Evolutionary conservation across 1,140 invertebrate genomes (phyloP).

Genomic region (Brachionus asplanchnoidis): DNA sequence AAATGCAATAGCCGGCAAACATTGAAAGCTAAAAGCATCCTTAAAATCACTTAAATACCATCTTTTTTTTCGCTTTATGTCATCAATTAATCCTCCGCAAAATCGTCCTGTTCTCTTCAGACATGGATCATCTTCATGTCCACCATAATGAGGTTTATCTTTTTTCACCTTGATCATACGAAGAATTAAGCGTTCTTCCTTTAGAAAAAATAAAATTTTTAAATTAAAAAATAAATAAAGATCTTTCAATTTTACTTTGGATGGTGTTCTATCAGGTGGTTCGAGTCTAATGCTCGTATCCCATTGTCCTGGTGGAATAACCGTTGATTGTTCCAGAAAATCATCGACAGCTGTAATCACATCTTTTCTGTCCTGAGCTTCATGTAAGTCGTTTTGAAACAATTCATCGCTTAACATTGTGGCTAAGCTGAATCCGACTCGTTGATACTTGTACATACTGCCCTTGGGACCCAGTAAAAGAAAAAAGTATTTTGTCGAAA

Average conservation of each 20-base stretch:
- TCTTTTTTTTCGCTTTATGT: conserved; percentile 82
- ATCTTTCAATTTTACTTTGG: conserved; percentile 49
- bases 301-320: conserved; percentile 90
- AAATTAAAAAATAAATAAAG: neutral
- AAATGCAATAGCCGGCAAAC: conserved; percentile 92
- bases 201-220: neutral
- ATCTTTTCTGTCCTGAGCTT: conserved; percentile 64
- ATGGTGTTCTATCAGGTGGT: conserved; percentile 88
- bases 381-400: conserved; percentile 85
- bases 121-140: conserved; percentile 60
- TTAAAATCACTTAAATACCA: conserved; percentile 66
- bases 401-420: conserved; percentile 89
- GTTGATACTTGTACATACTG: conserved; percentile 79
- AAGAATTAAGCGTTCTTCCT: conserved; percentile 49
- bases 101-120: conserved; percentile 52
- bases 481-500: conserved; percentile 91
- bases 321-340: conserved; percentile 88
- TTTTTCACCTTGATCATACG: conserved; percentile 46
- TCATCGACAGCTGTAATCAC: conserved; percentile 77
- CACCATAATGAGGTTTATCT: conserved; percentile 45
- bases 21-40: conserved; percentile 85
- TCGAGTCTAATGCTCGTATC: conserved; percentile 94
- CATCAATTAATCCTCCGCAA: conserved; percentile 80
- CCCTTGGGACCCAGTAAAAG: conserved; percentile 79
- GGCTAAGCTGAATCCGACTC: conserved; percentile 87